Evolutionary conservation across 2,113 vertebrate genomes (phyloP).

Genomic region (Neoarius graeffei): DNA sequence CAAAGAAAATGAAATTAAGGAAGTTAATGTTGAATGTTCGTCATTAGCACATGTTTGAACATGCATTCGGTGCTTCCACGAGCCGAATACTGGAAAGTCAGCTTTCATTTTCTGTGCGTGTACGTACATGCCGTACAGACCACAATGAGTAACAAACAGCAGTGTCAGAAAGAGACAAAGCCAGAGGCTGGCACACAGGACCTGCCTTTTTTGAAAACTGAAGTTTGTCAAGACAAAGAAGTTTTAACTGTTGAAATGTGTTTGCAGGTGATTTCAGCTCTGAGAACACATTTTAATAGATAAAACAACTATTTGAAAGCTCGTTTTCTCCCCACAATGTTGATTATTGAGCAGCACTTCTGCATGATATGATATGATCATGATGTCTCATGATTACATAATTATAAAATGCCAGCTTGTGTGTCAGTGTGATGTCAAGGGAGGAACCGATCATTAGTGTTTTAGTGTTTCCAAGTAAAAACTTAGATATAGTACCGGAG

Average conservation of each 20-base stretch:
- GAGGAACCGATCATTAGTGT: neutral
- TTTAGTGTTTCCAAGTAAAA: neutral
- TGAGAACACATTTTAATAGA: neutral
- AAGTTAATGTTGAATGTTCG: neutral
- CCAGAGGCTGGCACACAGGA: neutral
- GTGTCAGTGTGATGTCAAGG: neutral
- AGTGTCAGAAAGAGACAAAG: neutral
- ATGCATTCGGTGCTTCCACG: neutral
- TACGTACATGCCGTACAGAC: neutral
- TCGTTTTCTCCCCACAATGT: neutral
- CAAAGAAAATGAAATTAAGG: neutral
- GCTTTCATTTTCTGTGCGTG: constrained; percentile 9
- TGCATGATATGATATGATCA: neutral
- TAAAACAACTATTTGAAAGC: neutral
- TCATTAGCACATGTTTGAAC: neutral
- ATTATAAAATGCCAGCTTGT: neutral
- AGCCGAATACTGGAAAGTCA: constrained; percentile 1
- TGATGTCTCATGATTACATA: neutral
- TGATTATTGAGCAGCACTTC: neutral
- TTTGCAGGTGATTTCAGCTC: neutral
- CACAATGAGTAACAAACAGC: neutral
- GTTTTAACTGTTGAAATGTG: neutral
- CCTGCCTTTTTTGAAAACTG: neutral
- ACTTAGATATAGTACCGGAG: neutral
- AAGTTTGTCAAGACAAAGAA: neutral